Evolutionary conservation across 2,113 vertebrate species (phyloP).

Genomic region (Petroica traversi): DNA sequence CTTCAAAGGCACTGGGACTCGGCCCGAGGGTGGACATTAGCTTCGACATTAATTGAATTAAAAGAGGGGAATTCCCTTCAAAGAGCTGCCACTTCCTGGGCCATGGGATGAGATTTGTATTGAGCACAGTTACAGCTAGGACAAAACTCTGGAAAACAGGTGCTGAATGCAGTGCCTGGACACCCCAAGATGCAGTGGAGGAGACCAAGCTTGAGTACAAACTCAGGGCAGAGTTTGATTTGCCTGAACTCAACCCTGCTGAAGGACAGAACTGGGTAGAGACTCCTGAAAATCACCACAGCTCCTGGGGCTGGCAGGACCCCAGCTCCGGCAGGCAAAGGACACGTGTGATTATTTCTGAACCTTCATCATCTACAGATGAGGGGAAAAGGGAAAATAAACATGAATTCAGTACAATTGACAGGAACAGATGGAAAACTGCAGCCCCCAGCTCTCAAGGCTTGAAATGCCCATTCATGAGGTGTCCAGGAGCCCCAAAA

Average conservation of each 20-base stretch:
- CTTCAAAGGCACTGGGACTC: slow-evolving; percentile 51
- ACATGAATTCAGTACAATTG: background rate
- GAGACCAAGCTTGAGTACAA: background rate
- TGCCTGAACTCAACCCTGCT: background rate
- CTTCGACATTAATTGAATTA: slow-evolving; percentile 39
- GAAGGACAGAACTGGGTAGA: background rate
- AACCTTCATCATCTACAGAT: background rate
- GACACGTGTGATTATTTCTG: fast-evolving
- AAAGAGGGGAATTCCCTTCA: slow-evolving; percentile 37
- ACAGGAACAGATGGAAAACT: background rate
- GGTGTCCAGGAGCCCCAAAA: background rate
- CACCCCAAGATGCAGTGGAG: background rate
- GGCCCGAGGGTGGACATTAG: slow-evolving; percentile 35
- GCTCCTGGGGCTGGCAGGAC: background rate
- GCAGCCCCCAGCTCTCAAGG: background rate
- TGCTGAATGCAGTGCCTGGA: background rate
- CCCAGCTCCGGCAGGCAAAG: background rate
- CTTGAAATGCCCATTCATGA: background rate
- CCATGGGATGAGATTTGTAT: background rate
- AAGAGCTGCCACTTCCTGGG: slow-evolving; percentile 39
- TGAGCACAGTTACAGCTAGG: background rate
- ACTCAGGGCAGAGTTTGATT: background rate
- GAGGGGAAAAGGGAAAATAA: background rate
- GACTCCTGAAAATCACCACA: background rate
- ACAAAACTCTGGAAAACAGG: background rate